Conservation (phyloP, 2,888 invertebrate genomes). For the Kryphioiulus occultus region DNA sequence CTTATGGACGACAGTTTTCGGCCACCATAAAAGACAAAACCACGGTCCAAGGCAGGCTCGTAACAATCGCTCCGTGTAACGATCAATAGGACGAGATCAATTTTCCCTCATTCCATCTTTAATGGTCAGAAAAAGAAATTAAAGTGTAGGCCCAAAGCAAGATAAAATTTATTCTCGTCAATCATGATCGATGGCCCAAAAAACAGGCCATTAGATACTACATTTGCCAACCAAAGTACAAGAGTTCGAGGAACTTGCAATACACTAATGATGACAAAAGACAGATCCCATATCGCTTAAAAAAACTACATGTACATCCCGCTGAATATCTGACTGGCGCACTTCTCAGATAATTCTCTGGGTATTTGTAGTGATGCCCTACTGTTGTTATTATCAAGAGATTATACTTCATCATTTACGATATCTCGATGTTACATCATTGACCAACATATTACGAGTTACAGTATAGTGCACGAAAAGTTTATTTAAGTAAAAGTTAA, state of each 20-base stretch:
- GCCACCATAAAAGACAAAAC: constrained; percentile 37
- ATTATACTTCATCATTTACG: neutral
- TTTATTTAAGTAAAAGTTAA: neutral
- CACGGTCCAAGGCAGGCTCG: neutral
- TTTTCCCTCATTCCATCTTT: constrained; percentile 36
- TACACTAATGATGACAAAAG: constrained; percentile 40
- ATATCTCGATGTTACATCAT: neutral
- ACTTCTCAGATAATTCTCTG: neutral
- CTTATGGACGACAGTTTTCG: constrained; percentile 32
- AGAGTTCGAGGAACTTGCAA: neutral
- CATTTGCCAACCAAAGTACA: constrained; percentile 36
- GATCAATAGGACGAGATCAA: constrained; percentile 38
- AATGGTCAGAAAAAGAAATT: constrained; percentile 40
- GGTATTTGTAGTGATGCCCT: neutral
- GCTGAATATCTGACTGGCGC: neutral
- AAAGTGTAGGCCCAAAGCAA: neutral
- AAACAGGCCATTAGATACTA: constrained; percentile 30
- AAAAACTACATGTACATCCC: neutral
- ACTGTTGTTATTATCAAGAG: neutral
- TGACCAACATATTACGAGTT: neutral
- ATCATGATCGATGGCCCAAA: constrained; percentile 35
- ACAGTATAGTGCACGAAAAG: neutral
- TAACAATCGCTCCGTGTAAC: constrained; percentile 20
- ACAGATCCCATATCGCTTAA: constrained; percentile 32
- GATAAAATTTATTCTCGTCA: constrained; percentile 40